Base-by-base conservation (phyloP, 2,888 invertebrate genomes). In the Cryptocheilus praepositus region DNA sequence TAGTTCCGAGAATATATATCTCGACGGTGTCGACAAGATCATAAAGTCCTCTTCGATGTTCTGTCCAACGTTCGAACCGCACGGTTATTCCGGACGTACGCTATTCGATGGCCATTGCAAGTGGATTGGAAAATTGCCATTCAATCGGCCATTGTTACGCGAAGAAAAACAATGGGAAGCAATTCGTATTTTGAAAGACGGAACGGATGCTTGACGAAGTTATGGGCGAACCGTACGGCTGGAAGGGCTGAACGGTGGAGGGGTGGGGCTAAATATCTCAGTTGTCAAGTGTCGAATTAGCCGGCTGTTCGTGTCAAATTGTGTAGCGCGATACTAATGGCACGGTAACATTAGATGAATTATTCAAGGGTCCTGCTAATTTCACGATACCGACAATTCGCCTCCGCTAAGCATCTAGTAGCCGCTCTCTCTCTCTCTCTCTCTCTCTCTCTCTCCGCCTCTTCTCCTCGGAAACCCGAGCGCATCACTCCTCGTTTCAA, bases 211-310 rank as follows among this genome's bases (percentile, higher is more conserved):
- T 4, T 36, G 36, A 36, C 36, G 36, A 36, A 18, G 18, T 49
- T 49, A 16, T 49, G 8, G 1, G 16, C 49, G 16, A 8, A 49
- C 16, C 25, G 25, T 25, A 25, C n/a, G 46, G 46, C n/a, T 11
- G 46, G 22, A 45, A 22, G 45, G 28, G 45, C 49, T n/a, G 25
- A 58, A 43, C 28, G 53, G 60, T 5, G 49, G 36, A 28, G 8
- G 59, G 21, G 51, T 43, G 36, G 25, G 53, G 64, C 67, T 75
- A 75, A 81, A 82, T 81, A 79, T 79, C 78, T 74, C 74, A 68
- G 78, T 74, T 77, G 81, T 86, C 83, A 84, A 78, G 77, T 85
- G 86, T 84, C 86, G 85, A 86, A 86, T 86, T 86, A 86, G 80
- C 77, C 77, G 75, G 78, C 82, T 78, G 81, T 81, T 81, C 80